These are phyloP conservation scores for Leuctra nigra DNA, from an alignment of 2,888 invertebrate species.

Conservation along the genomic window DNA sequence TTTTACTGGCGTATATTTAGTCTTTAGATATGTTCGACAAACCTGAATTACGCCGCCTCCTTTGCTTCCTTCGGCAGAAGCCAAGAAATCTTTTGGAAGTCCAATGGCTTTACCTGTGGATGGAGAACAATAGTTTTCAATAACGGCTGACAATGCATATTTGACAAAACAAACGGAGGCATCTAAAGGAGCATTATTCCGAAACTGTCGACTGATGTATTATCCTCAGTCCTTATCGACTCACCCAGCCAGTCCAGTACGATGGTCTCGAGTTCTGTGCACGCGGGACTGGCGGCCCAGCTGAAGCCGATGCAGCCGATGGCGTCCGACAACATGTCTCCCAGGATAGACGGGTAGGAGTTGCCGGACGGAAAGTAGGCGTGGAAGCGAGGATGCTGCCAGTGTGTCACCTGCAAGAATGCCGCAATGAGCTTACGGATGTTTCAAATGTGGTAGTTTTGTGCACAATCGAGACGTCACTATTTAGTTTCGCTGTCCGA, in stretches of 20 bases:
- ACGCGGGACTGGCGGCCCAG: slow-evolving; percentile 98
- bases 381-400: slow-evolving; percentile 98
- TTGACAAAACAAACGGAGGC: too few relatives aligned
- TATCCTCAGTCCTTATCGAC: too few relatives aligned
- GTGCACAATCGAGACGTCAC: too few relatives aligned
- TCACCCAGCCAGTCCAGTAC: slow-evolving; percentile 92
- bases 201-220: neutral
- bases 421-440: too few relatives aligned
- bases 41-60: slow-evolving; percentile 96
- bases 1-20: neutral
- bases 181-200: too few relatives aligned
- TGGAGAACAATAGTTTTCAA: too few relatives aligned
- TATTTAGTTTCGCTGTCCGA: too few relatives aligned
- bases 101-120: slow-evolving; percentile 87
- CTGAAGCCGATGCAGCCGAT: slow-evolving; percentile 98
- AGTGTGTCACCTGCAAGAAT: slow-evolving; percentile 78
- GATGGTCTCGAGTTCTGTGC: slow-evolving; percentile 92
- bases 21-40: too few relatives aligned
- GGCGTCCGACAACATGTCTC: slow-evolving; percentile 94
- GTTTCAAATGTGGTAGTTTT: too few relatives aligned
- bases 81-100: slow-evolving; percentile 80
- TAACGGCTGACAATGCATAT: too few relatives aligned
- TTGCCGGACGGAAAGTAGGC: slow-evolving; percentile 99
- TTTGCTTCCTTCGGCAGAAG: slow-evolving; percentile 73
- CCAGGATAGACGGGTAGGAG: slow-evolving; percentile 93